Evolutionary conservation across 1,140 invertebrate species (phyloP).

Genomic region (Theocolax elegans): DNA sequence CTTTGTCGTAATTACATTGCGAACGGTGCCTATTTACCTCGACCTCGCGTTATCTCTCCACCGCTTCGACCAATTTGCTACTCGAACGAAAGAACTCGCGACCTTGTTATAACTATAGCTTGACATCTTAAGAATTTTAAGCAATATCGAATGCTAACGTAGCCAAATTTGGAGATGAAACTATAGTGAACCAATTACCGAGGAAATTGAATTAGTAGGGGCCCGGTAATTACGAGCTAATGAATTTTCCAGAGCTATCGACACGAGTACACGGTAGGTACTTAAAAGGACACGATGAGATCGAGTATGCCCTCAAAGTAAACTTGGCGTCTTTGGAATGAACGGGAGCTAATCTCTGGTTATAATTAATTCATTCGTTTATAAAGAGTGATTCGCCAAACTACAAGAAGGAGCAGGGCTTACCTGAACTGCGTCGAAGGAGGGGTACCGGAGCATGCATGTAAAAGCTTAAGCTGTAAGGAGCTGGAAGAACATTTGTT

Average conservation of each 20-base stretch:
- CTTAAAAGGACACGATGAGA: background rate
- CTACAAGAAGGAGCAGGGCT: background rate
- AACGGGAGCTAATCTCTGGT: slow-evolving; percentile 35
- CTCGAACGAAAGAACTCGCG: no score
- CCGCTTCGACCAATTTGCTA: no score
- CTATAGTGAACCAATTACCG: no score
- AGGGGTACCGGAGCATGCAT: no score
- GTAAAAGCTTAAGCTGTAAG: no score
- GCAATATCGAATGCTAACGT: no score
- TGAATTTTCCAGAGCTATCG: background rate
- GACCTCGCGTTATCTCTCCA: no score
- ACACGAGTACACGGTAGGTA: background rate
- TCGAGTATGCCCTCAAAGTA: slow-evolving; percentile 4
- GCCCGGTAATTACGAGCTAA: background rate
- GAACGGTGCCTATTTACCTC: slow-evolving; percentile 16
- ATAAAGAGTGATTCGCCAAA: slow-evolving; percentile 8
- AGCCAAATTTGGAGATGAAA: no score
- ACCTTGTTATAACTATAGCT: background rate
- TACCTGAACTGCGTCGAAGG: background rate
- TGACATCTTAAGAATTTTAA: no score
- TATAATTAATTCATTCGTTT: slow-evolving; percentile 54
- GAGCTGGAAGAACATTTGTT: background rate
- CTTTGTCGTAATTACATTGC: slow-evolving; percentile 48
- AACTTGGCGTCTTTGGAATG: slow-evolving; percentile 14
- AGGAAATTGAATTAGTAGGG: no score